These are phyloP conservation scores for Coreoperca whiteheadi DNA, from an alignment of 2,113 vertebrate genomes.

Conservation along the genomic window DNA sequence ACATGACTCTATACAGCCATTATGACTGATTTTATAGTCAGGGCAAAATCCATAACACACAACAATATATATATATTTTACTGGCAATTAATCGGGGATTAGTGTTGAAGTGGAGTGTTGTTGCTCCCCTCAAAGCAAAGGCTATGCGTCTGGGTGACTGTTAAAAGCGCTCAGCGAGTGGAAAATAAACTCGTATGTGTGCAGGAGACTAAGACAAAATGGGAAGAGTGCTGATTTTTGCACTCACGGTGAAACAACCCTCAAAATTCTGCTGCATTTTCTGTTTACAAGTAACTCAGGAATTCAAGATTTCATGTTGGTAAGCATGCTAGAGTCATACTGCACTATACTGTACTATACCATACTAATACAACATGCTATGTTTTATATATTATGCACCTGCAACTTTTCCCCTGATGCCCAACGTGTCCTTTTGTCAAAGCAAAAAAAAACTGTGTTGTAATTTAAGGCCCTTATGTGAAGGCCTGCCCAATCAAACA, in stretches of 20 bases:
- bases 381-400: too few species aligned
- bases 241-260: neutral
- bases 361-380: too few species aligned
- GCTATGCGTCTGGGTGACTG: neutral
- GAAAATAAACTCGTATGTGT: slow-evolving; percentile 5
- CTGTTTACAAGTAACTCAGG: neutral
- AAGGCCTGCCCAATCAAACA: too few species aligned
- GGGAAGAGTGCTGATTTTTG: neutral
- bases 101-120: slow-evolving; percentile 23
- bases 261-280: neutral
- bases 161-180: neutral
- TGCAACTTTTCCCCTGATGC: too few species aligned
- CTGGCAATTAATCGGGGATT: slow-evolving; percentile 28
- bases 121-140: slow-evolving; percentile 15
- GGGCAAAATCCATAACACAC: neutral
- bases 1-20: slow-evolving; percentile 14
- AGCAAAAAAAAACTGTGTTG: too few species aligned
- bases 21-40: neutral
- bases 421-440: too few species aligned
- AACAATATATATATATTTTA: slow-evolving; percentile 29
- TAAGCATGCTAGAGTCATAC: neutral
- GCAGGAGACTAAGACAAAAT: neutral
- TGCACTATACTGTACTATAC: neutral
- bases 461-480: too few species aligned
- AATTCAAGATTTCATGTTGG: neutral